Evolutionary conservation across 1,140 invertebrate species (phyloP).

Genomic region (Ostrea denselamellosa): DNA sequence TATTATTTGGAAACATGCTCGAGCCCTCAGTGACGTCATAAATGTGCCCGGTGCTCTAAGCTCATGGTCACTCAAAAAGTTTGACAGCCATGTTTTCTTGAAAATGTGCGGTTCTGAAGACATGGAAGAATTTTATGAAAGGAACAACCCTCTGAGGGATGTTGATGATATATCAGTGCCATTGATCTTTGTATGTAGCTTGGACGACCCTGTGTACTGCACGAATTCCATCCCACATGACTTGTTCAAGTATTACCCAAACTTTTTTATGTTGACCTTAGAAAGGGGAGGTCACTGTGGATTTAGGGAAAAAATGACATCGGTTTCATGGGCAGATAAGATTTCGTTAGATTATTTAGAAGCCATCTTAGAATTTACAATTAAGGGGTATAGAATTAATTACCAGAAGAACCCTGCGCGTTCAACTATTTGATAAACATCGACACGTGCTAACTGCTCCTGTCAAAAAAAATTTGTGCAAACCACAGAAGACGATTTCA

Average conservation of each 20-base stretch:
- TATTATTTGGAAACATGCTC: constrained; percentile 61
- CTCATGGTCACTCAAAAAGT: constrained; percentile 58
- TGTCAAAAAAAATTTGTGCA: constrained; percentile 20
- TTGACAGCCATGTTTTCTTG: constrained; percentile 65
- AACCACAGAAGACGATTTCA: constrained; percentile 1
- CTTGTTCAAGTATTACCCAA: constrained; percentile 71
- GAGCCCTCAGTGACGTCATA: constrained; percentile 60
- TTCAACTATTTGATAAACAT: constrained; percentile 58
- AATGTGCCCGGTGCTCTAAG: constrained; percentile 58
- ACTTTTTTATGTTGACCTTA: constrained; percentile 70
- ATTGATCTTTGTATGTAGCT: constrained; percentile 70
- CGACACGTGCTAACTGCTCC: constrained; percentile 26
- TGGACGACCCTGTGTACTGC: constrained; percentile 71
- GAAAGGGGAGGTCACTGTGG: constrained; percentile 73
- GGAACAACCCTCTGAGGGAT: constrained; percentile 73
- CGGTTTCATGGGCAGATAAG: constrained; percentile 66
- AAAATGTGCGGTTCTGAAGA: constrained; percentile 63
- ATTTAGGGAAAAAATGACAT: constrained; percentile 63
- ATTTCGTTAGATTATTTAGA: constrained; percentile 66
- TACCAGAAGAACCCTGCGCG: constrained; percentile 58
- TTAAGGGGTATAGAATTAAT: constrained; percentile 63
- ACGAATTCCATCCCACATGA: constrained; percentile 70
- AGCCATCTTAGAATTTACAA: constrained; percentile 67
- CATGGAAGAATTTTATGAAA: constrained; percentile 73
- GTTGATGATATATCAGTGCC: constrained; percentile 74